Evolutionary conservation across 1,140 invertebrate species (phyloP), one percentile per base, ranked within the genome.

Genomic region (Ruditapes philippinarum): DNA sequence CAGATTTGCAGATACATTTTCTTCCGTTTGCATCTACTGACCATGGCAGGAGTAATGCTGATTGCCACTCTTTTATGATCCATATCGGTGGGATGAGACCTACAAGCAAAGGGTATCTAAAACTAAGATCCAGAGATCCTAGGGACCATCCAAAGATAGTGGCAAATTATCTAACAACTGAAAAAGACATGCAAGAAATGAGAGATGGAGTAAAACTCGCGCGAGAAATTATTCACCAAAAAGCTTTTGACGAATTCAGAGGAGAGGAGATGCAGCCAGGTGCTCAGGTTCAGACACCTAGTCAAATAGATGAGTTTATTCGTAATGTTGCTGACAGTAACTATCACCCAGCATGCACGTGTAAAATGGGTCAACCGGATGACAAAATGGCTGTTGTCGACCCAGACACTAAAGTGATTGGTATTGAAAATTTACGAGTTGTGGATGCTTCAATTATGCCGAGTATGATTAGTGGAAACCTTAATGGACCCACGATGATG

Each of bases 71-170:
- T 2, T 96, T 92, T 87, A 95, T 96, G 88, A 92, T 95, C 9
- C 96, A 96, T 90, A 95, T 95, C 14, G 96, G 96, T 14, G 93
- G 96, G n/a, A 95, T 95, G 94, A 91, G 93, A 78, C 94, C 93
- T 51, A 95, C 92, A 9, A 96, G 92, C 85, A 82, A 91, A 84
- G 94, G 96, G 68, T 91, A 92, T 88, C 28, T 96, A 60, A 94
- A 92, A 82, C 79, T 96, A 74, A 93, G 95, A 93, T 92, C 92
- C 2, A 96, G 96, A 40, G 97, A 99, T 96, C 98, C 98, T 0
- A 96, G 97, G 17, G 96, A 97, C 0, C 97, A 98, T 91, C 98
- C 98, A 0, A 97, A 97, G 2, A 98, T 99, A n/a, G 98, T 98
- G 95, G 98, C 99, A 0, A 96, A 95, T 89, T 96, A 95, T 90